These are phyloP conservation scores for Rhagonycha lutea DNA, from an alignment of 2,888 invertebrate genomes.

Conservation along the genomic window DNA sequence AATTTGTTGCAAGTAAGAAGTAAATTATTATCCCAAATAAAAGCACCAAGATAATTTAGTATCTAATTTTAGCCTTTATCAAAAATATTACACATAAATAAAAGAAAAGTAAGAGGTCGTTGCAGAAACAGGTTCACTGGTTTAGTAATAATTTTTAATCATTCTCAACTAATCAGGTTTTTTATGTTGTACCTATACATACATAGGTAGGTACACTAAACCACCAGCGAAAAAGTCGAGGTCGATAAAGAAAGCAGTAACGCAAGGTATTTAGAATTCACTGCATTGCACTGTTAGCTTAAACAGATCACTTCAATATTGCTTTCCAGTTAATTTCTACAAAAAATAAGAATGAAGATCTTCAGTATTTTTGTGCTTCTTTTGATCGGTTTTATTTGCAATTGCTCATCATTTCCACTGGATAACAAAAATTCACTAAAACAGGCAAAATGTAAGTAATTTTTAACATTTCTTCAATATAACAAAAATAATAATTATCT, in stretches of 20 bases:
- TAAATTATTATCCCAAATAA: background rate
- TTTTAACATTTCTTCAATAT: background rate
- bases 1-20: background rate
- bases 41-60: too few relatives aligned
- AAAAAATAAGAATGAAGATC: slow-evolving; percentile 23
- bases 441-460: slow-evolving; percentile 30
- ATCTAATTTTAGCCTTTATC: too few relatives aligned
- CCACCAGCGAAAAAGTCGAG: slow-evolving; percentile 24
- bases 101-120: slow-evolving; percentile 15
- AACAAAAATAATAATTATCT: background rate
- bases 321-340: slow-evolving; percentile 9
- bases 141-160: slow-evolving; percentile 9
- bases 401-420: slow-evolving; percentile 14
- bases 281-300: slow-evolving; percentile 8
- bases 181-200: slow-evolving; percentile 9
- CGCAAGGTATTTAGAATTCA: slow-evolving; percentile 20
- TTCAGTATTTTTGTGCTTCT: slow-evolving; percentile 25
- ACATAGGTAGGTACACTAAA: background rate
- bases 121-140: slow-evolving; percentile 17
- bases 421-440: slow-evolving; percentile 26
- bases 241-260: slow-evolving; percentile 26
- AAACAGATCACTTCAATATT: slow-evolving; percentile 5
- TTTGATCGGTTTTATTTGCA: slow-evolving; percentile 13
- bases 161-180: slow-evolving; percentile 12
- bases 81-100: background rate